These are phyloP conservation scores for Trichoplusia ni DNA, from an alignment of 1,140 invertebrate genomes.

Conservation along the genomic window DNA sequence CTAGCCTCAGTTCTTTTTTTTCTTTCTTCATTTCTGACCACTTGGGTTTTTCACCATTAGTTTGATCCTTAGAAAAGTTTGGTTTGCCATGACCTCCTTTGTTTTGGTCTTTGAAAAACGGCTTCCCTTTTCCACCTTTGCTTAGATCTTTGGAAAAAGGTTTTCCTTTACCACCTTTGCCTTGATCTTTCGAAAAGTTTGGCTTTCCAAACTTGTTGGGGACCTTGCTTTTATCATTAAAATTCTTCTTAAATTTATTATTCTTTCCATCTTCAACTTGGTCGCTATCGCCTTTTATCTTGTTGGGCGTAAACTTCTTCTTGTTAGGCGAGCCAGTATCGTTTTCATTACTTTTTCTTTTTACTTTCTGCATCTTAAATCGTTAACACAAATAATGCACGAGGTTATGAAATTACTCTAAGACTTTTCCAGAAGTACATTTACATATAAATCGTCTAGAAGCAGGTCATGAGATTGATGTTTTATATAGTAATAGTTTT, in stretches of 20 bases:
- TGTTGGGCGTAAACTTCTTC: conserved; percentile 49
- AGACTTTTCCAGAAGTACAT: too few relatives aligned
- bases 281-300: conserved; percentile 24
- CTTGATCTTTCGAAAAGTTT: conserved; percentile 40
- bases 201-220: conserved; percentile 28
- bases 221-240: conserved; percentile 36
- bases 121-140: conserved; percentile 32
- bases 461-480: too few relatives aligned
- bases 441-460: too few relatives aligned
- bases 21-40: conserved; percentile 89
- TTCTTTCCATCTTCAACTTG: conserved; percentile 35
- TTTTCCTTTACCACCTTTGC: conserved; percentile 32
- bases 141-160: conserved; percentile 31
- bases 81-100: conserved; percentile 41
- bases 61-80: conserved; percentile 42
- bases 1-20: conserved; percentile 85
- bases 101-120: conserved; percentile 28
- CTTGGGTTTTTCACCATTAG: conserved; percentile 83
- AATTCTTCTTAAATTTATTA: conserved; percentile 46
- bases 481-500: too few relatives aligned
- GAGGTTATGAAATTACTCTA: conserved; percentile 30
- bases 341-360: conserved; percentile 58
- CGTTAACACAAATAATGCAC: conserved; percentile 9
- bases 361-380: conserved; percentile 64
- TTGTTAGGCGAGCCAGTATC: conserved; percentile 52